Evolutionary conservation across 2,888 invertebrate species (phyloP).

Genomic region (Hirtodrosophila confusa): DNA sequence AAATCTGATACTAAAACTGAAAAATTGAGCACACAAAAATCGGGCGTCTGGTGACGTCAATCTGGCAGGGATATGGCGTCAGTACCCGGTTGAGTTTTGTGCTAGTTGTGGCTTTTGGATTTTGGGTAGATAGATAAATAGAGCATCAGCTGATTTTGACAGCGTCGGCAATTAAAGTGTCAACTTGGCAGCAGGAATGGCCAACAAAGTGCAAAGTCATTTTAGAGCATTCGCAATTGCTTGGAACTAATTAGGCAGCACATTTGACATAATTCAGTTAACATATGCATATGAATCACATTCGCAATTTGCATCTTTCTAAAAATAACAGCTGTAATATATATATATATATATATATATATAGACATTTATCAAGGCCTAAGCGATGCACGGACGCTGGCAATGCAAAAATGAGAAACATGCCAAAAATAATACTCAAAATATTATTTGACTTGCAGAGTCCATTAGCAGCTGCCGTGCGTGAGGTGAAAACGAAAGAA

Average conservation of each 20-base stretch:
- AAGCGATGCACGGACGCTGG: neutral
- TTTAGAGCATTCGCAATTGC: slow-evolving; percentile 2
- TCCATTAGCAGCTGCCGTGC: slow-evolving; percentile 51
- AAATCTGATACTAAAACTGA: slow-evolving; percentile 5
- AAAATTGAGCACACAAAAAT: too few species aligned
- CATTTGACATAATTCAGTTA: slow-evolving; percentile 37
- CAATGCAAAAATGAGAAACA: slow-evolving; percentile 18
- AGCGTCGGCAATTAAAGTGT: slow-evolving; percentile 72
- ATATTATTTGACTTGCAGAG: slow-evolving; percentile 12
- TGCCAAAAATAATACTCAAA: slow-evolving; percentile 39
- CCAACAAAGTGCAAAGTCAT: slow-evolving; percentile 8
- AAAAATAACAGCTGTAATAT: slow-evolving; percentile 45
- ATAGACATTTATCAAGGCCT: slow-evolving; percentile 4
- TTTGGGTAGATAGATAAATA: slow-evolving; percentile 28
- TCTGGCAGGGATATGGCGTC: slow-evolving; percentile 40
- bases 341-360: slow-evolving; percentile 16
- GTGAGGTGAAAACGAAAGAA: slow-evolving; percentile 50
- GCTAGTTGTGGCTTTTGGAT: neutral
- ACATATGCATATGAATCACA: slow-evolving; percentile 51
- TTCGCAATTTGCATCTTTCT: slow-evolving; percentile 44
- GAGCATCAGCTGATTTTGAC: slow-evolving; percentile 68
- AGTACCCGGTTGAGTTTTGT: slow-evolving; percentile 10
- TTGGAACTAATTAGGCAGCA: slow-evolving; percentile 42
- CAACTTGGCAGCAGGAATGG: slow-evolving; percentile 33
- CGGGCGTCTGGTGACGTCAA: slow-evolving; percentile 58